These are phyloP conservation scores for Zaprionus davidi DNA, from an alignment of 1,140 invertebrate genomes.

Conservation along the genomic window DNA sequence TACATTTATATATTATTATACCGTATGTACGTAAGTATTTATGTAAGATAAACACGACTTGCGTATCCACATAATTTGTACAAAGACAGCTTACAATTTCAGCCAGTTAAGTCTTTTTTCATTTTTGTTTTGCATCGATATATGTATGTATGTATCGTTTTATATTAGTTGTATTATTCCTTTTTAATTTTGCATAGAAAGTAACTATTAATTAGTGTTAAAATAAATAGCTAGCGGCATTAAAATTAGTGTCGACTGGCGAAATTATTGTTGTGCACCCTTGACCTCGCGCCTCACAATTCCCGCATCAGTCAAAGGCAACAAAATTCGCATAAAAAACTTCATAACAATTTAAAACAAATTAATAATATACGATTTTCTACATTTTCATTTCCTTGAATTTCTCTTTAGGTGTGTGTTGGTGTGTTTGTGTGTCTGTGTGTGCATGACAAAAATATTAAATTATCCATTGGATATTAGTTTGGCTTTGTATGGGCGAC, in stretches of 20 bases:
- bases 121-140: constrained; percentile 57
- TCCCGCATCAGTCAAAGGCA: constrained; percentile 33
- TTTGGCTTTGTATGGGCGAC: constrained; percentile 59
- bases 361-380: constrained; percentile 78
- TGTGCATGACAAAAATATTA: constrained; percentile 45
- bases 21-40: constrained; percentile 17
- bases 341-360: constrained; percentile 80
- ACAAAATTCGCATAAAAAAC: constrained; percentile 70
- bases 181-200: constrained; percentile 78
- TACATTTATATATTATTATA: constrained; percentile 20
- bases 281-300: constrained; percentile 47
- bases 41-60: constrained; percentile 40
- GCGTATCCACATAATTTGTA: constrained; percentile 39
- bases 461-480: constrained; percentile 58
- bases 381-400: constrained; percentile 65
- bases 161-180: constrained; percentile 75
- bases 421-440: constrained; percentile 18
- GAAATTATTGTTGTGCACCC: constrained; percentile 31
- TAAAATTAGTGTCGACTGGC: constrained; percentile 80
- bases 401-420: constrained; percentile 19
- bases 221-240: constrained; percentile 82
- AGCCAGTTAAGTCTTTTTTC: constrained; percentile 73
- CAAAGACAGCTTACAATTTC: constrained; percentile 42
- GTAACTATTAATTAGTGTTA: constrained; percentile 80
- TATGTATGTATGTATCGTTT: constrained; percentile 57